phyloP scores from a whole-genome alignment of 2,888 invertebrate species.

The Stenoptilia bipunctidactyla region DNA sequence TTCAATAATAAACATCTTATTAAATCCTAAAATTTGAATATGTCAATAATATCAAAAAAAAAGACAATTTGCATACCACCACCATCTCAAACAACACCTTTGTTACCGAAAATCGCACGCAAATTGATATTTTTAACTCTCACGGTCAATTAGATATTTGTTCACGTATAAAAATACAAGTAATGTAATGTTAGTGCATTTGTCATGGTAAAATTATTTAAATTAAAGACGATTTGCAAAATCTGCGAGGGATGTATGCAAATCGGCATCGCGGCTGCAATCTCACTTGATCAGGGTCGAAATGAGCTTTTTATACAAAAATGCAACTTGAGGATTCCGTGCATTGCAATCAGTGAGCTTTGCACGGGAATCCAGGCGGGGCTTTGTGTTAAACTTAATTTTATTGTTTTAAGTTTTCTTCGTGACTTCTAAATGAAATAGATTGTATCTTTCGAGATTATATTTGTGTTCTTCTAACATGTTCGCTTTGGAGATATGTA shows the following conservation, averaged over 20 bases:
- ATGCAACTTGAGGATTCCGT: conserved; percentile 27
- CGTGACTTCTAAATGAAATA: too few relatives aligned
- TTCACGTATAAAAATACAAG: conserved; percentile 34
- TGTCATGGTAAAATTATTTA: conserved; percentile 58
- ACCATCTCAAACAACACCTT: conserved; percentile 15
- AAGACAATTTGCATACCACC: conserved; percentile 29
- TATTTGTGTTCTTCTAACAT: too few relatives aligned
- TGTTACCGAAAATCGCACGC: conserved; percentile 11
- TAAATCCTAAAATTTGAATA: conserved; percentile 34
- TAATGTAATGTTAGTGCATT: conserved; percentile 42
- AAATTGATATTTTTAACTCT: conserved; percentile 28
- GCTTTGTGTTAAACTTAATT: too few relatives aligned
- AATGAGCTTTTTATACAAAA: conserved; percentile 62
- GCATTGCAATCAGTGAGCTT: too few relatives aligned
- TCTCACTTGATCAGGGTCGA: conserved; percentile 47
- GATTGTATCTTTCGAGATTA: too few relatives aligned
- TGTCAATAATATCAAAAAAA: conserved; percentile 26
- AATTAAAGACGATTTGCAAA: conserved; percentile 35
- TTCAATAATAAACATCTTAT: conserved; percentile 17
- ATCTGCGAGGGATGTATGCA: conserved; percentile 39
- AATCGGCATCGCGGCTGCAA: conserved; percentile 37
- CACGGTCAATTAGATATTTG: conserved; percentile 52
- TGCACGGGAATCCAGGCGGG: too few relatives aligned
- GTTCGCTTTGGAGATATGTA: too few relatives aligned
- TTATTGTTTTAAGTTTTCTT: too few relatives aligned